Evolutionary conservation across 2,888 invertebrate species (phyloP).

Genomic region (Apamea epomidion): DNA sequence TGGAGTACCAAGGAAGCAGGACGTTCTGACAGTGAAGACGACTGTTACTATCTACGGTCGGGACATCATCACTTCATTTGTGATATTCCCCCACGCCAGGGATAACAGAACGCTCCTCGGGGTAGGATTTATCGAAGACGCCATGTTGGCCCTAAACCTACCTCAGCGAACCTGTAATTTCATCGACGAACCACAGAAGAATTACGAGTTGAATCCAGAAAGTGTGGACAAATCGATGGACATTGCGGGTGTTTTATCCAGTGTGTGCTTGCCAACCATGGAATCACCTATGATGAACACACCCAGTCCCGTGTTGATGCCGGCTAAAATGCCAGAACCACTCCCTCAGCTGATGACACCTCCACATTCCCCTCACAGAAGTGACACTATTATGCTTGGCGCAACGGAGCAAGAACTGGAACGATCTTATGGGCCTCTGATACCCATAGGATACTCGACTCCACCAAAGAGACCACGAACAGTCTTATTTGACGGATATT

Average conservation of each 20-base stretch:
- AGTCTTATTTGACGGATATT: not conserved
- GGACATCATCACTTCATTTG: not conserved
- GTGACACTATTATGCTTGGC: not conserved
- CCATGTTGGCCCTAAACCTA: not conserved
- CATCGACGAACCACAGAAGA: not conserved
- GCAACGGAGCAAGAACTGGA: constrained; percentile 1
- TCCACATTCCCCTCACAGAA: not conserved
- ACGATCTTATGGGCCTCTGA: not conserved
- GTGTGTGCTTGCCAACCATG: constrained; percentile 2
- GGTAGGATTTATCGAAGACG: not conserved
- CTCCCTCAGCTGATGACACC: not conserved
- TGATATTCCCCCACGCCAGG: not conserved
- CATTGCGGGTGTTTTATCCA: constrained; percentile 1
- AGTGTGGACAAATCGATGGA: not conserved
- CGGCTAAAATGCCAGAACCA: not conserved
- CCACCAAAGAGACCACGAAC: not conserved
- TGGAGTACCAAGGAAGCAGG: not conserved
- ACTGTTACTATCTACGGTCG: not conserved
- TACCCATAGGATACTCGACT: constrained; percentile 2
- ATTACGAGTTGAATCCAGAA: not conserved
- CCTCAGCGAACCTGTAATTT: not conserved
- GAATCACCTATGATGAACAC: not conserved
- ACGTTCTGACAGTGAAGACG: not conserved
- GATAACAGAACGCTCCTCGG: not conserved
- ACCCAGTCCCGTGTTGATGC: not conserved